A percentile compares a stretch with the other conserved stretches of the same genome.
These are phyloP conservation scores for Egretta garzetta DNA, from an alignment of 2,113 vertebrate species.

Conservation along the genomic window DNA sequence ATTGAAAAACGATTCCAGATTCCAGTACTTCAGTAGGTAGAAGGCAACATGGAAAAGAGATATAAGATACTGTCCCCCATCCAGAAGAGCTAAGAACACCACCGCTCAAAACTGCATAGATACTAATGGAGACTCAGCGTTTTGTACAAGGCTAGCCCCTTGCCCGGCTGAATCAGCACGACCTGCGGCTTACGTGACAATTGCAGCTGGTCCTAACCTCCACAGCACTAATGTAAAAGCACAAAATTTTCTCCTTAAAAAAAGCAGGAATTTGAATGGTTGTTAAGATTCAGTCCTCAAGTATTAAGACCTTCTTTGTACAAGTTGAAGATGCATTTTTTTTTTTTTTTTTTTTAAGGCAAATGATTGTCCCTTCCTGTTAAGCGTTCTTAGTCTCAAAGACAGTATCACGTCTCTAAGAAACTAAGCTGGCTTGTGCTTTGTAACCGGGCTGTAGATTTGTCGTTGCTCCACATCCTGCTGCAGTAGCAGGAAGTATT, in stretches of 20 bases:
- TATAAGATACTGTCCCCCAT: not conserved
- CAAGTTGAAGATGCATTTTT: not conserved
- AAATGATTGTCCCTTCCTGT: not conserved
- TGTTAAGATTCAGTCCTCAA: not conserved
- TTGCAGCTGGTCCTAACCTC: not conserved
- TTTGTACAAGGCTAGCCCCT: not conserved
- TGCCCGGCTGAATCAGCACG: not conserved
- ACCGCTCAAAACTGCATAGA: not conserved
- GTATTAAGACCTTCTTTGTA: not conserved
- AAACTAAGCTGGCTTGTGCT: not conserved
- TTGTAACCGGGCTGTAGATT: not conserved
- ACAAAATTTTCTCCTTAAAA: not conserved
- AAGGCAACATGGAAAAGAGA: not conserved
- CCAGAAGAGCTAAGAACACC: not conserved
- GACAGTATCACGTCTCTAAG: rapidly evolving
- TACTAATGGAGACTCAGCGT: not conserved
- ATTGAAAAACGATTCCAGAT: not conserved
- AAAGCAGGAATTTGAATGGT: not conserved
- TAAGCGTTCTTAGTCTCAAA: not conserved
- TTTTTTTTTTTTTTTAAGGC: not conserved
- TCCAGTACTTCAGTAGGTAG: not conserved
- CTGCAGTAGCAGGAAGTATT: too few species aligned
- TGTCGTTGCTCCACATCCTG: not conserved
- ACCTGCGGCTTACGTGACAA: not conserved
- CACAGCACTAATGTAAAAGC: not conserved